Base-by-base conservation (phyloP, 23 tunicate genomes). In the Halocynthia aurantium region DNA sequence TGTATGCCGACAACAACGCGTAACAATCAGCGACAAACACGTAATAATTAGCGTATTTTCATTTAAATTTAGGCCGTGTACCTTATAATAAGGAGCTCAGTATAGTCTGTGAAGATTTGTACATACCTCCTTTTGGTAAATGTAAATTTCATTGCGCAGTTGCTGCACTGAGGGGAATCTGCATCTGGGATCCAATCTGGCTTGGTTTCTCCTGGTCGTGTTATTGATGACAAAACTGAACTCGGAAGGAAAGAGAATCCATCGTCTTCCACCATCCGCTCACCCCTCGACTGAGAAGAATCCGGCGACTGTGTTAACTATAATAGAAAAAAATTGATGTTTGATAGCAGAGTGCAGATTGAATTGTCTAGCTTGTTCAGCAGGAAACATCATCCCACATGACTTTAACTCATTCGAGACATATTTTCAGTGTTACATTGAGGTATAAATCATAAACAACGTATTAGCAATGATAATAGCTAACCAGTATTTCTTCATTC, bases 171-270 rank as follows among this genome's bases (percentile, higher is more conserved):
- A 50, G 92, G 72, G 44, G 81, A 52, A 49, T 92, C 92, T 44
- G 80, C 74, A 76, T 92, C 98, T 7, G 92, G 98, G 40, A 92
- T 76, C 98, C 98, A 92, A 0, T 18, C 49, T 55, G 98, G 98
- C 80, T 86, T 86, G 5, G 65, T 50, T 7, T 57, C 56, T 9
- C 98, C 98, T 22, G 98, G 98, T 75, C 98, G 67, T n/a, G 79
- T 31, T 70, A 72, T 81, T 10, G 63, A 62, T n/a, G 50, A 54
- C 76, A 77, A 20, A 49, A 77, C 52, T 40, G 71, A 20, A 49
- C 68, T 77, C 5, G 81, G 81, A 9, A 61, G 19, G 6, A 71
- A 21, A 12, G 62, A 54, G 20, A 53, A 53, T 19, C 5, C 78
- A 74, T 74, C 17, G 49, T 51, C 55, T 70, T 8, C 53, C 44